Percentiles rank a stretch among this genome's conserved stretches.
phyloP scores from a whole-genome alignment of 2,113 vertebrate genomes.

The Aegotheles bennettii region DNA sequence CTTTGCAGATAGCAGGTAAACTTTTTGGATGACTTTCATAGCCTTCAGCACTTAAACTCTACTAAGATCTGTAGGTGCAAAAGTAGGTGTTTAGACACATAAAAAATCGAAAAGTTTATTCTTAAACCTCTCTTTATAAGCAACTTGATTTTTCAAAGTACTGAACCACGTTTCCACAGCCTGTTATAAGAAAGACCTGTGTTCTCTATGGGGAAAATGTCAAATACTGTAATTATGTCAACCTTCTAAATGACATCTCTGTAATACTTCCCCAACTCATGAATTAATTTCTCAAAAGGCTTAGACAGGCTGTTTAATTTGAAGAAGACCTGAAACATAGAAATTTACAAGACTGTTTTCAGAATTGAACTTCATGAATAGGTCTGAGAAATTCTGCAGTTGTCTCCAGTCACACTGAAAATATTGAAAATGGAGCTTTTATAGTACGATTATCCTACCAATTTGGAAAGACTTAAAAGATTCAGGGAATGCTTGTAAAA shows the following conservation, averaged over 20 bases:
- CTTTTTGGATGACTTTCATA: neutral
- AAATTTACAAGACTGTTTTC: neutral
- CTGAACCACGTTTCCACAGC: neutral
- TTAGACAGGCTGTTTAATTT: constrained; percentile 3
- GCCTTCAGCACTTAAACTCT: neutral
- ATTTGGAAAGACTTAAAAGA: neutral
- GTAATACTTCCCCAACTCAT: neutral
- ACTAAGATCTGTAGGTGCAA: neutral
- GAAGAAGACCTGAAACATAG: neutral
- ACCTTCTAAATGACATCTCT: constrained; percentile 9
- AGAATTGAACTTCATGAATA: neutral
- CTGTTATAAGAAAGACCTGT: neutral
- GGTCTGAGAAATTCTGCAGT: neutral
- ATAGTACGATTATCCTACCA: neutral
- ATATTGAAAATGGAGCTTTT: neutral
- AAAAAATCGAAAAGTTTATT: neutral
- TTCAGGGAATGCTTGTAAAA: neutral
- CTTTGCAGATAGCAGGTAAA: neutral
- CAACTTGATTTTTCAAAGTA: neutral
- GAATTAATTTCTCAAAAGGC: constrained; percentile 32
- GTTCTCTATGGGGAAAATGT: neutral
- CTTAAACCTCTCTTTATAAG: neutral
- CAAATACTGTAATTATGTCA: constrained; percentile 39
- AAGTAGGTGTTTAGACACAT: neutral
- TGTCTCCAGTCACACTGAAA: neutral